Base-by-base conservation (phyloP, 2,113 vertebrate species). In the Zosterops borbonicus region DNA sequence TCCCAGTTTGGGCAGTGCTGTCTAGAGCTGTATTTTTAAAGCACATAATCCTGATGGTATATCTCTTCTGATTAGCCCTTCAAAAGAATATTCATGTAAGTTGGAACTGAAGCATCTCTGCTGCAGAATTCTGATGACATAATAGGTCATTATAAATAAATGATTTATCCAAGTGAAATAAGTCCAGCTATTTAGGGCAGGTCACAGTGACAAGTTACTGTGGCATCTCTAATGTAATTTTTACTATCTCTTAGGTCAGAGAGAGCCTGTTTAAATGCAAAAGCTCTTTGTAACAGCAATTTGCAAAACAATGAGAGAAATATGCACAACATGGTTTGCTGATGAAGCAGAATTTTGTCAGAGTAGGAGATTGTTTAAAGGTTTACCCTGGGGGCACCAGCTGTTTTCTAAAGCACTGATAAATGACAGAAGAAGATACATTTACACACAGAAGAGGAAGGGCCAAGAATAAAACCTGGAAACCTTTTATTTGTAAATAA, bases 41-140 rank as follows among this genome's bases (percentile, higher is more conserved):
- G 65, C 37, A 69, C 23, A 31, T 42, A 39, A 50, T 65, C 59
- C 80, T 80, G n/a, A 79, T 31, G 16, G 49, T 29, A 1, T 64
- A 53, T 76, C 75, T 93, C 82, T 94, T 83, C 65, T 87, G 67
- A 96, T 76, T 85, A 92, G 53, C 62, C 82, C n/a, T 91, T 94
- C 90, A 85, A 90, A 94, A 82, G 87, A 80, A 68, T 76, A 73
- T 60, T 83, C 62, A 60, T 65, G 19, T 53, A 65, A 69, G 9
- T 6, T 69, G 78, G 62, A 87, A 49, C 55, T 79, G 39, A 74
- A 90, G 46, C 49, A 73, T 76, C 53, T 79, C 77, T 85, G 81
- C 77, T 91, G 74, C 75, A 89, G 49, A 56, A 64, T 71, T 76
- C 50, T 80, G 82, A 87, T 68, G 87, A 82, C 42, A 77, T 50